Conservation (phyloP, 1,140 invertebrate species). For the Probaryconus sp. region DNA sequence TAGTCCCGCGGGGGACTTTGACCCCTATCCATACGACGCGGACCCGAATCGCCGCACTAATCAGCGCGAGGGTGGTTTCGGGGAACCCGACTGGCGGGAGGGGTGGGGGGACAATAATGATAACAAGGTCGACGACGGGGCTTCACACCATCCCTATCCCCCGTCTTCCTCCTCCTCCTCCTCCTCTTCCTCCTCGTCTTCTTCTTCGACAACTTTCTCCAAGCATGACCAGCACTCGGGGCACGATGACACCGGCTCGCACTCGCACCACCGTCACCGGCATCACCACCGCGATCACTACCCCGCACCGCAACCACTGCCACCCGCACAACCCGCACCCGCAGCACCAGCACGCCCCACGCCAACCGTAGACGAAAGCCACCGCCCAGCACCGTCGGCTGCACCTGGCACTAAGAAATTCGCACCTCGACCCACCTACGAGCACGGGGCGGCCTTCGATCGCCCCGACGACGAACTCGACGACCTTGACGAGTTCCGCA, state of each 20-base stretch:
- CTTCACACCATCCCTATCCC: slow-evolving; percentile 46
- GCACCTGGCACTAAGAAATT: slow-evolving; percentile 73
- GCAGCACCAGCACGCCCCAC: slow-evolving; percentile 67
- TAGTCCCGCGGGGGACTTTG: slow-evolving; percentile 58
- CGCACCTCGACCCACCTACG: slow-evolving; percentile 76
- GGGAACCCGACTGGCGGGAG: slow-evolving; percentile 51
- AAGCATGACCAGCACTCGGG: slow-evolving; percentile 74
- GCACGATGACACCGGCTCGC: slow-evolving; percentile 58
- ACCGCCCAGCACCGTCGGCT: slow-evolving; percentile 65
- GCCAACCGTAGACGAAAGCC: slow-evolving; percentile 71
- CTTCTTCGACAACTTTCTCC: slow-evolving; percentile 65
- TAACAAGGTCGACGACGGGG: slow-evolving; percentile 54
- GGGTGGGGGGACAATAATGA: slow-evolving; percentile 56
- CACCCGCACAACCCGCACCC: slow-evolving; percentile 62
- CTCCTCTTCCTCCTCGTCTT: slow-evolving; percentile 64
- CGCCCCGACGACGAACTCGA: slow-evolving; percentile 74
- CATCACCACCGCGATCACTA: slow-evolving; percentile 72
- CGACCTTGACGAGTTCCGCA: slow-evolving; percentile 69
- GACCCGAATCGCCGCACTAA: slow-evolving; percentile 62
- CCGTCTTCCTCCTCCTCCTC: slow-evolving; percentile 61
- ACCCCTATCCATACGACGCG: slow-evolving; percentile 61
- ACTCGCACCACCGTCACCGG: slow-evolving; percentile 68
- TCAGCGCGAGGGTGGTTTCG: slow-evolving; percentile 49
- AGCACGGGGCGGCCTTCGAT: slow-evolving; percentile 75
- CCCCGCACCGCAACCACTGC: slow-evolving; percentile 65